phyloP scores from a whole-genome alignment of 2,113 vertebrate genomes.

The Pyxicephalus adspersus region DNA sequence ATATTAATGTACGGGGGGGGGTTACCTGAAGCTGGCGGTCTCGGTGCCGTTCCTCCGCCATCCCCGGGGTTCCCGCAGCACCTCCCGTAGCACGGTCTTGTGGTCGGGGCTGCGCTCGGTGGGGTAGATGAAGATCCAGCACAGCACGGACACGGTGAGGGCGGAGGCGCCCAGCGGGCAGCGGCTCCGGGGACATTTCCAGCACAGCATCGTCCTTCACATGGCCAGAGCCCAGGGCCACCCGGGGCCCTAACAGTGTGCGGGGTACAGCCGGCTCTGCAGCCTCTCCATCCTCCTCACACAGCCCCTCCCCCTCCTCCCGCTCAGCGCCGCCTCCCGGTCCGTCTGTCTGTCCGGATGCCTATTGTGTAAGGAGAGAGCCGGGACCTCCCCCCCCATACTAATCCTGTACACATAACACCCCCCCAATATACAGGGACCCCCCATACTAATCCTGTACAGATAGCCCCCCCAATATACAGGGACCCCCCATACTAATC shows the following conservation, averaged over 20 bases:
- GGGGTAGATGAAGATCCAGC: conserved; percentile 92
- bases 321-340: no score
- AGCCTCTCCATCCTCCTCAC: conserved; percentile 11
- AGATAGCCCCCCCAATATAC: neutral
- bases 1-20: neutral
- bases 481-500: neutral
- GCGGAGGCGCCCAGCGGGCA: conserved; percentile 85
- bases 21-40: conserved; percentile 82
- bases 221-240: conserved; percentile 12
- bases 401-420: no score
- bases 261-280: neutral
- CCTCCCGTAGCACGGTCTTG: conserved; percentile 87
- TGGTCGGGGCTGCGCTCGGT: conserved; percentile 85
- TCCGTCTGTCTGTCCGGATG: no score
- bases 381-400: neutral
- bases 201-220: conserved; percentile 53
- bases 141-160: conserved; percentile 84
- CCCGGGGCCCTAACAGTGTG: conserved; percentile 18
- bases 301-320: neutral
- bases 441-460: neutral
- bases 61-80: conserved; percentile 80
- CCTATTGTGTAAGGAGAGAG: no score
- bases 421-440: neutral
- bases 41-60: conserved; percentile 88
- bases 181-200: conserved; percentile 80